Conservation (phyloP, 2,113 vertebrate genomes). For the Melanocharis versteri region DNA sequence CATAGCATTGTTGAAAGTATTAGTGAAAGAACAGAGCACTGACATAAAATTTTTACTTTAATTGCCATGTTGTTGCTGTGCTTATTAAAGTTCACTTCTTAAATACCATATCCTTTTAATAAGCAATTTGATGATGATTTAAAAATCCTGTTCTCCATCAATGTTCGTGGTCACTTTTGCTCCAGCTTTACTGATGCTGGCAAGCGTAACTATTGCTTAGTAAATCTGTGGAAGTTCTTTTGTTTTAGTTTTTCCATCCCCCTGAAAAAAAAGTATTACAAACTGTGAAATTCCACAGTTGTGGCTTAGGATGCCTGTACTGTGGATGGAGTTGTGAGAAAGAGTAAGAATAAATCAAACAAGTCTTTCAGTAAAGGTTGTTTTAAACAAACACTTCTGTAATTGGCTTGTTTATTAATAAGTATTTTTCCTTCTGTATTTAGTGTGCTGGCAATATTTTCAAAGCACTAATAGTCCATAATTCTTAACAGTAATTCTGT, state of each 20-base stretch:
- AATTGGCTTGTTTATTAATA: neutral
- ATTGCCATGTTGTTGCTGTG: neutral
- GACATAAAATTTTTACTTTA: neutral
- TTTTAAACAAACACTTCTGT: neutral
- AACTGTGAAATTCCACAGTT: neutral
- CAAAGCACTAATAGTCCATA: neutral
- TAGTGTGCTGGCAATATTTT: neutral
- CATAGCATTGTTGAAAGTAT: neutral
- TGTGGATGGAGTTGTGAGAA: neutral
- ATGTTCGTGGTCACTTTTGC: neutral
- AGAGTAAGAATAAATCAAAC: neutral
- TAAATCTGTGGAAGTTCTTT: neutral
- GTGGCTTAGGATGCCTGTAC: neutral
- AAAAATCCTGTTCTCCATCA: neutral
- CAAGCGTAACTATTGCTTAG: neutral
- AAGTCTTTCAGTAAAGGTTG: neutral
- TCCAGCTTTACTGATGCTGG: constrained; percentile 32
- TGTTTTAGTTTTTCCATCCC: neutral
- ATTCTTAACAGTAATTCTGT: constrained; percentile 35
- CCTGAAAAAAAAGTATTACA: neutral
- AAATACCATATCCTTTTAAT: neutral
- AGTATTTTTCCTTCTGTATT: neutral
- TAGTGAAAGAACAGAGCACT: neutral
- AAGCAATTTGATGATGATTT: neutral
- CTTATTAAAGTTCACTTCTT: neutral